A percentile compares a stretch with the other conserved stretches of the same genome.
phyloP scores from a whole-genome alignment of 2,888 invertebrate species.

The Melolontha melolontha region DNA sequence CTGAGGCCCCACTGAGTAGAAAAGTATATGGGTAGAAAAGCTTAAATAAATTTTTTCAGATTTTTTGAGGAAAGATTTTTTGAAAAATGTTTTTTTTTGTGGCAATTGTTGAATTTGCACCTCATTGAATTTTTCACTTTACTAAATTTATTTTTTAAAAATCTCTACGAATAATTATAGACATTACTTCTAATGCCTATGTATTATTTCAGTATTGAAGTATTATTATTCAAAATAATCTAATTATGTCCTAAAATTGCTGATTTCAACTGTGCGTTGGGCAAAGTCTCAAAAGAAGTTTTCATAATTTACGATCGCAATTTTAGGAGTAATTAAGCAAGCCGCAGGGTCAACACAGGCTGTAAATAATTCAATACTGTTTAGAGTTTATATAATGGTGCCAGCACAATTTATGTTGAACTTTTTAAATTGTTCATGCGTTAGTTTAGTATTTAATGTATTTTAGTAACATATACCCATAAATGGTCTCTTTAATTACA shows the following conservation, averaged over 20 bases:
- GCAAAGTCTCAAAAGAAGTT: background rate
- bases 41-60: no score
- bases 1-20: no score
- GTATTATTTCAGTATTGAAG: no score
- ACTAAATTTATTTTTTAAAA: no score
- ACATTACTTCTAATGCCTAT: no score
- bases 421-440: constrained; percentile 6
- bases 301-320: background rate
- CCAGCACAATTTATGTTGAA: background rate
- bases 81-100: no score
- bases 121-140: no score
- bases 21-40: no score
- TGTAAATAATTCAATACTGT: constrained; percentile 3
- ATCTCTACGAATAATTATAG: no score
- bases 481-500: constrained; percentile 1
- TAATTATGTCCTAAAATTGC: background rate
- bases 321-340: background rate
- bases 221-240: no score
- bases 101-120: no score
- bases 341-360: background rate
- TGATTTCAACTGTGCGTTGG: background rate
- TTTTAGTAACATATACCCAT: background rate
- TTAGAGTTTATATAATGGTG: background rate
- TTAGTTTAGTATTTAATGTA: background rate
- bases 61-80: no score